Conservation (phyloP, 2,888 invertebrate species). For the Ecdyonurus torrentis region DNA sequence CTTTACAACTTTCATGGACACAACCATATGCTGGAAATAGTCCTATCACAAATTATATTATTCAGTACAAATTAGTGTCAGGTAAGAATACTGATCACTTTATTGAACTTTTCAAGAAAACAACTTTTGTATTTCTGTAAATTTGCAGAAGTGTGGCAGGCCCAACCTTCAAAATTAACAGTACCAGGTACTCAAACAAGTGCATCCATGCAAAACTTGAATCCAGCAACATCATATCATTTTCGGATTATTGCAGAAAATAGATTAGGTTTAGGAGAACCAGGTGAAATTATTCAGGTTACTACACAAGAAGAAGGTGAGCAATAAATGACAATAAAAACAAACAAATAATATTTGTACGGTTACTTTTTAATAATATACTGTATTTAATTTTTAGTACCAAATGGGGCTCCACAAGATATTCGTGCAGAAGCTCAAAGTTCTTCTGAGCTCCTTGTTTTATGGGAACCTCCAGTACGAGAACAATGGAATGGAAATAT, state of each 20-base stretch:
- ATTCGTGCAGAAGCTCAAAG: conserved; percentile 69
- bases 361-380: neutral
- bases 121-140: conserved; percentile 7
- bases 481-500: conserved; percentile 79
- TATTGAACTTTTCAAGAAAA: neutral
- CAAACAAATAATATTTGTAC: neutral
- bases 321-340: neutral
- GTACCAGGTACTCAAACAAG: conserved; percentile 70
- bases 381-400: conserved; percentile 22
- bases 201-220: conserved; percentile 60
- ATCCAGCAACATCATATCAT: conserved; percentile 76
- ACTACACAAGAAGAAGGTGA: conserved; percentile 66
- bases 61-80: conserved; percentile 75
- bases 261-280: conserved; percentile 71
- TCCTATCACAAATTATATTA: conserved; percentile 71
- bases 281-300: conserved; percentile 71
- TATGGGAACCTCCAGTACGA: conserved; percentile 74
- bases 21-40: conserved; percentile 80
- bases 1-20: conserved; percentile 75
- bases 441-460: conserved; percentile 67
- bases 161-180: conserved; percentile 62
- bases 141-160: conserved; percentile 58
- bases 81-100: conserved; percentile 29
- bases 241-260: conserved; percentile 80
- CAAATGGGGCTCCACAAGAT: conserved; percentile 66